Evolutionary conservation across 2,888 invertebrate genomes (phyloP).

Genomic region (Hydraecia micacea): DNA sequence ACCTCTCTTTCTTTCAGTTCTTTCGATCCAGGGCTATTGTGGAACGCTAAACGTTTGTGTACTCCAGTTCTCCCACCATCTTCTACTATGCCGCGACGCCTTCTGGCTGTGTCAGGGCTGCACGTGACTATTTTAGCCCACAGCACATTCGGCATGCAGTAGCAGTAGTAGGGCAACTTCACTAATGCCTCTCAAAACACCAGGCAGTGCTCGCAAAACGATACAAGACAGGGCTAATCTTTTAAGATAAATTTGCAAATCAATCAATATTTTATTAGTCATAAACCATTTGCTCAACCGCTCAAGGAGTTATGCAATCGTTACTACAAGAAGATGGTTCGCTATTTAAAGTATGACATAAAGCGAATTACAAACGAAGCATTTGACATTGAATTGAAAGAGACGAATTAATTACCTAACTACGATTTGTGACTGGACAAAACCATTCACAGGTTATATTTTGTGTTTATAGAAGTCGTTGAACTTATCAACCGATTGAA

Average conservation of each 20-base stretch:
- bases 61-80: background rate
- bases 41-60: background rate
- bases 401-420: slow-evolving; percentile 14
- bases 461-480: background rate
- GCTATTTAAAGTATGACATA: slow-evolving; percentile 30
- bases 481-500: background rate
- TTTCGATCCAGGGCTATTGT: background rate
- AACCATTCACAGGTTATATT: background rate
- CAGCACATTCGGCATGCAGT: background rate
- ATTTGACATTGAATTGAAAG: slow-evolving; percentile 21
- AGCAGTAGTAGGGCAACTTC: no score
- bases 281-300: slow-evolving; percentile 1
- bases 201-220: background rate
- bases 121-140: background rate
- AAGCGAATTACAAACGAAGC: background rate
- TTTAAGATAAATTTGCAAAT: background rate
- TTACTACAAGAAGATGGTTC: slow-evolving; percentile 20
- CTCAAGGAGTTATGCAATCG: slow-evolving; percentile 22
- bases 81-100: background rate
- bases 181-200: background rate
- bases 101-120: background rate
- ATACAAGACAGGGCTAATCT: background rate
- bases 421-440: background rate
- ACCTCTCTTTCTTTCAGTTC: background rate
- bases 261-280: slow-evolving; percentile 1